These are phyloP conservation scores for Baccha elongata DNA, from an alignment of 2,888 invertebrate genomes.

Conservation along the genomic window DNA sequence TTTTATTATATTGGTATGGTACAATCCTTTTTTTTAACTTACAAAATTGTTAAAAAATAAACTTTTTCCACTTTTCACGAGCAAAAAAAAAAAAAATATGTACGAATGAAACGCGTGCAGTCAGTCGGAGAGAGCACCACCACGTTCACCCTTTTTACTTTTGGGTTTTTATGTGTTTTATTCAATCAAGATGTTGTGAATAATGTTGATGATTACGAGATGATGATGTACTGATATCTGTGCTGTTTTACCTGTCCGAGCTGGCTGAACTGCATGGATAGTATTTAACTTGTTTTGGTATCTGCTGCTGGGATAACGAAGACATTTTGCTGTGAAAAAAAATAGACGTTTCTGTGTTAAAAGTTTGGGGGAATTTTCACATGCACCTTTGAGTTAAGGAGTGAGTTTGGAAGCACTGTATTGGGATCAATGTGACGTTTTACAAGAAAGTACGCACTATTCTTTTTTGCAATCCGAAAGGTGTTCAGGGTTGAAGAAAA, in stretches of 20 bases:
- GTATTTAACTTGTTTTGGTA: constrained; percentile 84
- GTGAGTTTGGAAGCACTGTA: constrained; percentile 47
- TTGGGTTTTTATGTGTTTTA: constrained; percentile 26
- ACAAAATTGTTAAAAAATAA: not conserved
- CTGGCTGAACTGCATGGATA: constrained; percentile 95
- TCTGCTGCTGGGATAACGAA: constrained; percentile 75
- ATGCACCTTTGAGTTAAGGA: not conserved
- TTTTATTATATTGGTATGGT: not conserved
- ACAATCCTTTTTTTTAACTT: not conserved
- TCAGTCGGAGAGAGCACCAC: constrained; percentile 4
- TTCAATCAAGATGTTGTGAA: constrained; percentile 29
- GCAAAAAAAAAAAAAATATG: constrained; percentile 3
- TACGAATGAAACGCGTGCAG: constrained; percentile 20
- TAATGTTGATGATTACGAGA: constrained; percentile 41
- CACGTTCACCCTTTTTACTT: constrained; percentile 23
- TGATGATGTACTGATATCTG: constrained; percentile 53
- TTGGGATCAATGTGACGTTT: constrained; percentile 12
- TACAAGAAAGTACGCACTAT: not conserved
- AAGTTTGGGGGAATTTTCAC: constrained; percentile 8
- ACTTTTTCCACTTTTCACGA: constrained; percentile 21
- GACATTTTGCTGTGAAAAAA: constrained; percentile 61
- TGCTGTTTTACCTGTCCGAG: constrained; percentile 90
- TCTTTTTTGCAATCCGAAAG: not conserved
- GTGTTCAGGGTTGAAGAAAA: constrained; percentile 2
- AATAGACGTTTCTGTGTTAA: constrained; percentile 20